A percentile compares a stretch with the other conserved stretches of the same genome.
Evolutionary conservation across 1,140 invertebrate genomes (phyloP).

Genomic region (Zelostemma sp.): DNA sequence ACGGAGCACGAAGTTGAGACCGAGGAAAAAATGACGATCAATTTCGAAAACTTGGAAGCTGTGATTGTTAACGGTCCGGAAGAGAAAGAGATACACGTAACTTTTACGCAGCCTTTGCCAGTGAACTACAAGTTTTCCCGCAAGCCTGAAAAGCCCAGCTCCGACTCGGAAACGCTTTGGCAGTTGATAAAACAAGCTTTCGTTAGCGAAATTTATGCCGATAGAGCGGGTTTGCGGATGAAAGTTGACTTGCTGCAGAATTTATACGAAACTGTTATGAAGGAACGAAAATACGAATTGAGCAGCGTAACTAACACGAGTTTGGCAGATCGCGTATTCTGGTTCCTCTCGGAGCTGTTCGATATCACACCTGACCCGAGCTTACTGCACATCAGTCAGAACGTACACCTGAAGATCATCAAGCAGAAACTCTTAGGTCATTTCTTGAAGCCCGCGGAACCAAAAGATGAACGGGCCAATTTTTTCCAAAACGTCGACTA

Average conservation of each 20-base stretch:
- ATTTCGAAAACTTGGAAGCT: constrained; percentile 41
- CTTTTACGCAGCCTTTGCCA: neutral
- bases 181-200: constrained; percentile 54
- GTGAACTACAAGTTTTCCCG: constrained; percentile 8
- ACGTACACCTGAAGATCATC: constrained; percentile 38
- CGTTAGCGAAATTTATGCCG: constrained; percentile 54
- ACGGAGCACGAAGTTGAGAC: constrained; percentile 12
- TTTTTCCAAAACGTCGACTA: constrained; percentile 17
- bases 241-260: constrained; percentile 44
- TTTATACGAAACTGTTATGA: constrained; percentile 50
- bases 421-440: constrained; percentile 53
- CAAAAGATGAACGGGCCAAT: neutral
- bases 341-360: constrained; percentile 58
- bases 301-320: constrained; percentile 23
- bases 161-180: constrained; percentile 53
- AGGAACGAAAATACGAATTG: constrained; percentile 30
- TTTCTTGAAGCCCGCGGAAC: constrained; percentile 27
- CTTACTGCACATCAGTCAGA: constrained; percentile 31
- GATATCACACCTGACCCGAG: constrained; percentile 41
- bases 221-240: constrained; percentile 44
- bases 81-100: constrained; percentile 49
- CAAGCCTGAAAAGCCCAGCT: neutral
- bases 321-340: constrained; percentile 42
- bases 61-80: constrained; percentile 42
- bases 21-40: constrained; percentile 12